Percentiles rank a stretch among this genome's conserved stretches.
These are phyloP conservation scores for Pemphigus obesinymphae DNA, from an alignment of 1,140 invertebrate genomes.

Conservation along the genomic window DNA sequence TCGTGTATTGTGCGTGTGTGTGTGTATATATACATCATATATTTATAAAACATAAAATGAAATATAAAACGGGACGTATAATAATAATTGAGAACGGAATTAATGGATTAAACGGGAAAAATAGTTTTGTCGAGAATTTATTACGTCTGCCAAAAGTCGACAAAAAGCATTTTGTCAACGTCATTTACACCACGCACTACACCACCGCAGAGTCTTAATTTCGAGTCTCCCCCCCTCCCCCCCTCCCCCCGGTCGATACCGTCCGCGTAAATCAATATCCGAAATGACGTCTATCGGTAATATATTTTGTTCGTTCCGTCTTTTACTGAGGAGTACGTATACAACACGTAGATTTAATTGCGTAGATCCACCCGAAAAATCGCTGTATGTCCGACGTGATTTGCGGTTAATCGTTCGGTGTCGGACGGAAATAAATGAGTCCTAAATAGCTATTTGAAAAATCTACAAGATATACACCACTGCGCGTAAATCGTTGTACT, in stretches of 20 bases:
- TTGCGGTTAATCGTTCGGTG: not conserved
- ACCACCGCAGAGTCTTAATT: not conserved
- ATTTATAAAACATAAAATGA: not conserved
- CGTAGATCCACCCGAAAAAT: not conserved
- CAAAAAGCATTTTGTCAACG: conserved; percentile 8
- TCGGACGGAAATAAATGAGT: not conserved
- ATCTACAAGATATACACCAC: not conserved
- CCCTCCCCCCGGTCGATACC: no score
- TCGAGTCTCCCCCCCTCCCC: not conserved
- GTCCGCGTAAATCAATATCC: not conserved
- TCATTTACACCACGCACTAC: not conserved
- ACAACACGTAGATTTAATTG: not conserved
- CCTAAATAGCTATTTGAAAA: not conserved
- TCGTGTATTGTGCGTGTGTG: not conserved
- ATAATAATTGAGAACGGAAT: not conserved
- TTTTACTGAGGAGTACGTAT: not conserved
- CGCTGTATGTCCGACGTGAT: not conserved
- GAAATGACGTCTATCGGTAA: not conserved
- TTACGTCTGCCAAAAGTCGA: not conserved
- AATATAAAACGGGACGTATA: not conserved
- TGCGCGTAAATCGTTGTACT: not conserved
- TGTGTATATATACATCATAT: not conserved
- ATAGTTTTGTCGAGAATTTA: not conserved
- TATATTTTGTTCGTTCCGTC: not conserved
- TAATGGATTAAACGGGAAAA: not conserved